Conservation (phyloP, 2,113 vertebrate genomes). For the Heteronetta atricapilla region DNA sequence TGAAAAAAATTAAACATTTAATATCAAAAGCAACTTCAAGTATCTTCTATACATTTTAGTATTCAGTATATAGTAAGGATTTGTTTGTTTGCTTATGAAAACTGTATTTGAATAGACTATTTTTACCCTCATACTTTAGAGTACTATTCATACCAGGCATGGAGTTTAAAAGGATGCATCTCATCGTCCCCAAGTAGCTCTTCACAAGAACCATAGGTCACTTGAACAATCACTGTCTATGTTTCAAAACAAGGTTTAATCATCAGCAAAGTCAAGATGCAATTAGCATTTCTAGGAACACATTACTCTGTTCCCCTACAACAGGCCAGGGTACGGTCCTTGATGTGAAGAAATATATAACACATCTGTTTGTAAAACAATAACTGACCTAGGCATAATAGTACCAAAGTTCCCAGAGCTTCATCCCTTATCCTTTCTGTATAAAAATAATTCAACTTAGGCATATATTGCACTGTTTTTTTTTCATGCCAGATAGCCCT, state of each 20-base stretch:
- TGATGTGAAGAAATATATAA: conserved; percentile 17
- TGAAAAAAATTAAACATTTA: conserved; percentile 51
- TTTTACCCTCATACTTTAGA: conserved; percentile 42
- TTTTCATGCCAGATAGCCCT: conserved; percentile 30
- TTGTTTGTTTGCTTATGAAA: conserved; percentile 57
- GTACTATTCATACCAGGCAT: conserved; percentile 47
- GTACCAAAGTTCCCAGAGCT: conserved; percentile 52
- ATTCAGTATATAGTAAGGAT: conserved; percentile 49
- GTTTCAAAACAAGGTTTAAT: conserved; percentile 51
- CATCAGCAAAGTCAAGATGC: conserved; percentile 35
- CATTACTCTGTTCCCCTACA: background rate
- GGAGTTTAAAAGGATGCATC: conserved; percentile 13
- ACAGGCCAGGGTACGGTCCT: conserved; percentile 8
- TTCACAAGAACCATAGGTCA: conserved; percentile 50
- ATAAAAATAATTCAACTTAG: conserved; percentile 67
- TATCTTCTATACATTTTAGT: conserved; percentile 29
- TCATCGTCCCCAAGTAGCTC: conserved; percentile 11
- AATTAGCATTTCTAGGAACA: conserved; percentile 33
- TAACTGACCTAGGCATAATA: conserved; percentile 47
- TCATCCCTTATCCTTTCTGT: conserved; percentile 41
- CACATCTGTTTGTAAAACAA: conserved; percentile 24
- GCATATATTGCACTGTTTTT: conserved; percentile 68
- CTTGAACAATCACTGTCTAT: conserved; percentile 21
- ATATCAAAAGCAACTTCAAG: conserved; percentile 64
- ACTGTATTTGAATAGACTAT: conserved; percentile 53